Conservation (phyloP, 2,797 vertebrate genomes). For the Cynopterus sphinx region DNA sequence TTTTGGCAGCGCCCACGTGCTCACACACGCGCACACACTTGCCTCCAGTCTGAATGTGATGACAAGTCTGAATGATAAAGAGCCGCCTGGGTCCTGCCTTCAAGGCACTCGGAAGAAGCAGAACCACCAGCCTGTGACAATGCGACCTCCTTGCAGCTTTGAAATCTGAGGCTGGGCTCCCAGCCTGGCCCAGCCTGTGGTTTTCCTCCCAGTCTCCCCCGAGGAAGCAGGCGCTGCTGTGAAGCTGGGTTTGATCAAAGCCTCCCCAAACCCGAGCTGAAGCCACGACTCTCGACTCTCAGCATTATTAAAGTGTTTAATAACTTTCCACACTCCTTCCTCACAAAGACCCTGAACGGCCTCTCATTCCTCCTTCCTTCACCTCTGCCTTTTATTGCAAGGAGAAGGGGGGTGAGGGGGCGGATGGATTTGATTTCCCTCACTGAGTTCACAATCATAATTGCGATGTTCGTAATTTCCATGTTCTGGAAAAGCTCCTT, state of each 20-base stretch:
- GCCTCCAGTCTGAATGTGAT: conserved; percentile 7
- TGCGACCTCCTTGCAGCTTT: not conserved
- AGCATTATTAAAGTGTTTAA: conserved; percentile 65
- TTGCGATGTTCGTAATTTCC: conserved; percentile 42
- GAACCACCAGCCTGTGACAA: not conserved
- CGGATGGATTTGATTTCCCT: conserved; percentile 53
- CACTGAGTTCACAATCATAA: conserved; percentile 43
- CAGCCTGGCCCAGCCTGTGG: not conserved
- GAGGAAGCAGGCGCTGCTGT: not conserved
- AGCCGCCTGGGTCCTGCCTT: not conserved
- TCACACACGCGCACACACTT: not conserved
- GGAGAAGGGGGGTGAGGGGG: not conserved
- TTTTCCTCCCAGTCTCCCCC: not conserved
- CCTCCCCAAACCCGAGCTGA: conserved; percentile 56
- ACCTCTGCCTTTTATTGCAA: not conserved
- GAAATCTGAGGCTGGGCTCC: conserved; percentile 54
- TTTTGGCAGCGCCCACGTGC: not conserved
- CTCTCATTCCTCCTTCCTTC: not conserved
- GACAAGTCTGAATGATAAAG: not conserved
- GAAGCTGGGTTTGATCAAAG: conserved; percentile 68
- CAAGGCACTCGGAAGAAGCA: conserved; percentile 1
- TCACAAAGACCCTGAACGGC: not conserved
- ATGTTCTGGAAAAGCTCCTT: conserved; percentile 67
- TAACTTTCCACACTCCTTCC: conserved; percentile 27
- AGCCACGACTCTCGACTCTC: conserved; percentile 49